A percentile compares a stretch with the other conserved stretches of the same genome.
phyloP scores from a whole-genome alignment of 2,888 invertebrate species.

The Hypolimnas misippus region DNA sequence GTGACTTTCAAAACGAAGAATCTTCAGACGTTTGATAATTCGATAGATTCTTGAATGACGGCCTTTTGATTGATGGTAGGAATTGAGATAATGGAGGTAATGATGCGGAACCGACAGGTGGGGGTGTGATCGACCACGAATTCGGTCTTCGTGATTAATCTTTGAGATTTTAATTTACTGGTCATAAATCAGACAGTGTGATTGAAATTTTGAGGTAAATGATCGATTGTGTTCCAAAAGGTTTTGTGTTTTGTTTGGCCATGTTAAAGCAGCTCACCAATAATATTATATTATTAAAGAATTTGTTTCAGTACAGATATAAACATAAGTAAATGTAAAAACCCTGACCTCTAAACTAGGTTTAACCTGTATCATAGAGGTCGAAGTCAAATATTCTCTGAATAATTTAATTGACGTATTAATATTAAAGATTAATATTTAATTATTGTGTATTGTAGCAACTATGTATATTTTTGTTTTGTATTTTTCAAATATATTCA shows the following conservation, averaged over 20 bases:
- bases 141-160: background rate
- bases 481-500: too few species aligned
- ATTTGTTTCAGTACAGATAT: too few species aligned
- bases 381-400: too few species aligned
- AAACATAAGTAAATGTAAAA: too few species aligned
- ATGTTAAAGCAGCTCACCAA: too few species aligned
- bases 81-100: conserved; percentile 42
- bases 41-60: conserved; percentile 17
- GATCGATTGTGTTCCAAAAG: background rate
- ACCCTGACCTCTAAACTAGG: too few species aligned
- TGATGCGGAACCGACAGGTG: conserved; percentile 26
- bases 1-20: conserved; percentile 50
- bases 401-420: too few species aligned
- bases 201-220: background rate
- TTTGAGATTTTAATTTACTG: conserved; percentile 4
- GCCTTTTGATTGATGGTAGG: conserved; percentile 51
- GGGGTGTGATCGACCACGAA: background rate
- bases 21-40: conserved; percentile 40
- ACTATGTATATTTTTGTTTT: too few species aligned
- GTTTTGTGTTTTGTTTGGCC: background rate
- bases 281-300: background rate
- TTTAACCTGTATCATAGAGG: too few species aligned
- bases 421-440: too few species aligned
- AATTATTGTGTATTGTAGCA: too few species aligned
- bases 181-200: background rate